Conservation (phyloP, 2,888 invertebrate species). For the Eupeodes luniger region DNA sequence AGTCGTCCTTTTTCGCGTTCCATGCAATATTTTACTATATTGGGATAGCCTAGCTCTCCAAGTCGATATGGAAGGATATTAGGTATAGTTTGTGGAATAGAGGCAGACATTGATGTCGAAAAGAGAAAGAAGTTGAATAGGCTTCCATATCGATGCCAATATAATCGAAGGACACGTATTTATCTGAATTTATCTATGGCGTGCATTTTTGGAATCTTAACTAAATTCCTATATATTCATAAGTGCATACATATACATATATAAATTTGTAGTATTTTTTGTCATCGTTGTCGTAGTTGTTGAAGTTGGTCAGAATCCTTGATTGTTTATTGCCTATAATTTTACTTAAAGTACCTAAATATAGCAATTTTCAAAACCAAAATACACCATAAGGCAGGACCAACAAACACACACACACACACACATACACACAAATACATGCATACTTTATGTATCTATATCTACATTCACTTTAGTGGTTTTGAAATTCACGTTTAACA, state of each 20-base stretch:
- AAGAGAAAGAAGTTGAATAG: slow-evolving; percentile 15
- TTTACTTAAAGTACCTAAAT: slow-evolving; percentile 41
- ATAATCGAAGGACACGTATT: slow-evolving; percentile 69
- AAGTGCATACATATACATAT: too few relatives aligned
- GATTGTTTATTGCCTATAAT: slow-evolving; percentile 72
- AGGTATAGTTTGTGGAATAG: neutral
- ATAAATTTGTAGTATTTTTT: neutral
- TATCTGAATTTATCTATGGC: slow-evolving; percentile 64
- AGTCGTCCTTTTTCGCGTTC: slow-evolving; percentile 38
- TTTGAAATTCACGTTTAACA: slow-evolving; percentile 57
- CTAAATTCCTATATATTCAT: neutral
- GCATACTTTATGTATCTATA: neutral
- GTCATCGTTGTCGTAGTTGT: neutral
- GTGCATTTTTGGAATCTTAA: slow-evolving; percentile 70
- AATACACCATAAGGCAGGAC: neutral
- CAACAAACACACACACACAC: neutral
- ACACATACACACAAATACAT: neutral
- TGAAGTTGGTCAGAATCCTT: slow-evolving; percentile 25
- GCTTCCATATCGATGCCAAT: slow-evolving; percentile 57
- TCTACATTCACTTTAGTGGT: slow-evolving; percentile 11
- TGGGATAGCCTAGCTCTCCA: neutral
- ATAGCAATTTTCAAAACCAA: slow-evolving; percentile 54
- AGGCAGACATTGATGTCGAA: neutral
- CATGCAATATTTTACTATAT: slow-evolving; percentile 60
- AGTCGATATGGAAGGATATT: neutral